Conservation (phyloP, 2,888 invertebrate species). For the Isotomurus palustris region DNA sequence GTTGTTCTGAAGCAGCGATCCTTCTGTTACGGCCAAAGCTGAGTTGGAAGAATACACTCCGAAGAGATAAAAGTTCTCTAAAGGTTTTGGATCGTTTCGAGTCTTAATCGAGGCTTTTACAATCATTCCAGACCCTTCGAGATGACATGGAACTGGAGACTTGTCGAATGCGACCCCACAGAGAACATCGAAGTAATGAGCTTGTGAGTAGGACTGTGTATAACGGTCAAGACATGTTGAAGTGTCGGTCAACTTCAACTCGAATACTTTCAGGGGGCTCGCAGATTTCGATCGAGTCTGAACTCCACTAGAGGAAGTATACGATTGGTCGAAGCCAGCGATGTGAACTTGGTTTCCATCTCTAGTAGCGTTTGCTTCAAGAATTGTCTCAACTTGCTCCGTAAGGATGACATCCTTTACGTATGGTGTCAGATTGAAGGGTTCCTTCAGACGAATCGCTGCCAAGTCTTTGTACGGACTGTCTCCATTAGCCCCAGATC, state of each 20-base stretch:
- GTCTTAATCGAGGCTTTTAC: conserved; percentile 3
- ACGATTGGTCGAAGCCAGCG: conserved; percentile 19
- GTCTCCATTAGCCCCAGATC: conserved; percentile 12
- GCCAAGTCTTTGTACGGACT: conserved; percentile 31
- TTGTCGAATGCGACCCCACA: too few species aligned
- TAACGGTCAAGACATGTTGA: conserved; percentile 23
- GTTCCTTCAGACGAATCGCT: conserved; percentile 19
- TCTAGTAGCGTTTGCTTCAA: conserved; percentile 30
- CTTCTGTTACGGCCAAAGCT: conserved; percentile 27
- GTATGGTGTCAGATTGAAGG: conserved; percentile 29
- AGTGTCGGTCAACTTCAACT: conserved; percentile 16
- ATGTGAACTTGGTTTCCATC: conserved; percentile 19
- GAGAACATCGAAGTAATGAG: conserved; percentile 24
- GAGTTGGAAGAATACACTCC: conserved; percentile 35
- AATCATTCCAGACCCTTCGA: conserved; percentile 34
- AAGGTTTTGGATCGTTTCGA: neutral
- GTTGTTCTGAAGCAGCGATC: conserved; percentile 13
- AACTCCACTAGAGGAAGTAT: conserved; percentile 4
- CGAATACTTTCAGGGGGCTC: conserved; percentile 11
- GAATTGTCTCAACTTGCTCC: conserved; percentile 19
- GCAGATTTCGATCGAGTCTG: conserved; percentile 18
- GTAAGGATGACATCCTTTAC: conserved; percentile 25
- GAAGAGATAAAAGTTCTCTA: conserved; percentile 14
- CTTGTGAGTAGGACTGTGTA: conserved; percentile 11
- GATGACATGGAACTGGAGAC: conserved; percentile 22